phyloP scores from a whole-genome alignment of 2,888 invertebrate genomes.

The Drosophila atripex region DNA sequence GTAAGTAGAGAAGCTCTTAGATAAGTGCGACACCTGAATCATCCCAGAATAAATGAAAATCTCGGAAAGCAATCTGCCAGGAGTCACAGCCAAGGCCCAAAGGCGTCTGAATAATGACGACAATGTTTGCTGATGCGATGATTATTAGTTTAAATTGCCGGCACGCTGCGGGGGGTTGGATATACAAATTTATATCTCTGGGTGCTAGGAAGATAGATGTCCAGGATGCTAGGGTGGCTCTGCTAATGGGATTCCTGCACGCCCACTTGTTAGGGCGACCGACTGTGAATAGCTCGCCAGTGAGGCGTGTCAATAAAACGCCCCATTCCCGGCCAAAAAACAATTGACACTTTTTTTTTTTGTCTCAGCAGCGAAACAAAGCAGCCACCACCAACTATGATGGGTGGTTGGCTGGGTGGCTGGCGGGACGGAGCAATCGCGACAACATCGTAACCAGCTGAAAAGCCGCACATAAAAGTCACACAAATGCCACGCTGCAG shows the following conservation, averaged over 20 bases:
- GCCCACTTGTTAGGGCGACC: conserved; percentile 82
- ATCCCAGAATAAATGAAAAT: conserved; percentile 11
- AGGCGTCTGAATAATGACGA: conserved; percentile 73
- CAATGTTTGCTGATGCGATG: conserved; percentile 82
- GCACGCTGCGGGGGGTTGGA: conserved; percentile 53
- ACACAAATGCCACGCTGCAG: conserved; percentile 76
- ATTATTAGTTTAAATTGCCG: conserved; percentile 82
- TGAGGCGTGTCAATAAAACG: conserved; percentile 55
- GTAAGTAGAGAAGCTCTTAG: conserved; percentile 46
- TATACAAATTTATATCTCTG: neutral
- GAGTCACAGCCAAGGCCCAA: conserved; percentile 56
- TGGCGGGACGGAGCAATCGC: conserved; percentile 49
- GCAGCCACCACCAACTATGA: conserved; percentile 43
- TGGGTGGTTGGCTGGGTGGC: conserved; percentile 4
- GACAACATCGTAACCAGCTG: conserved; percentile 73
- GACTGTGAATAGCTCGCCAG: conserved; percentile 71
- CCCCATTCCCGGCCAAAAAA: conserved; percentile 48
- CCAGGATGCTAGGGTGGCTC: conserved; percentile 24
- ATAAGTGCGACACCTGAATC: conserved; percentile 45
- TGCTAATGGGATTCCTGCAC: conserved; percentile 77
- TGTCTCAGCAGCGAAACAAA: conserved; percentile 59
- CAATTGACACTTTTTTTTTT: conserved; percentile 71
- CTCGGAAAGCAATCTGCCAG: conserved; percentile 57
- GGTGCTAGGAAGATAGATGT: conserved; percentile 17
- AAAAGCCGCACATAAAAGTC: conserved; percentile 77